Evolutionary conservation across 1,140 invertebrate species (phyloP).

Genomic region (Batillaria attramentaria): DNA sequence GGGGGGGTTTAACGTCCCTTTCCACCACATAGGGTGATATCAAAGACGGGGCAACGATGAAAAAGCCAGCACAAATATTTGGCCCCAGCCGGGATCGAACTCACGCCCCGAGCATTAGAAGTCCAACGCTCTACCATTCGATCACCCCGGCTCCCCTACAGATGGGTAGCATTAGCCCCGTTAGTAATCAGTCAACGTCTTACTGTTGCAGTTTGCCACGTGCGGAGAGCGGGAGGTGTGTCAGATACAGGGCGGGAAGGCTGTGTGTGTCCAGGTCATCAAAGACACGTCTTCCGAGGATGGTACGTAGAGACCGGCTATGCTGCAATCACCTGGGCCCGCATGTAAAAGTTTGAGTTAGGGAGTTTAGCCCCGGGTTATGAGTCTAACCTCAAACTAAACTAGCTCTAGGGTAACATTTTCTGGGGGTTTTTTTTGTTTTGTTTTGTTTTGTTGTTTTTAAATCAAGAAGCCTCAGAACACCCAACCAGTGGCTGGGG

Average conservation of each 20-base stretch:
- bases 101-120: too few relatives aligned
- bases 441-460: not conserved
- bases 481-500: not conserved
- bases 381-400: too few relatives aligned
- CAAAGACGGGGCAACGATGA: not conserved
- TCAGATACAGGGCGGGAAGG: not conserved
- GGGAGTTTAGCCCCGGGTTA: too few relatives aligned
- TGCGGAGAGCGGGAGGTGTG: conserved; percentile 1
- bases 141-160: too few relatives aligned
- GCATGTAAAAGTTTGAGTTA: too few relatives aligned
- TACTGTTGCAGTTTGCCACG: not conserved
- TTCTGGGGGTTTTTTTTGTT: not conserved
- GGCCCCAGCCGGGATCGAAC: too few relatives aligned
- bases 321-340: too few relatives aligned
- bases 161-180: too few relatives aligned
- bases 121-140: too few relatives aligned
- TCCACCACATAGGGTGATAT: not conserved
- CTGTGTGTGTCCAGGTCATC: not conserved
- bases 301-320: too few relatives aligned
- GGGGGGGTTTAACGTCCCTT: too few relatives aligned
- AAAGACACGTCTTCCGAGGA: not conserved
- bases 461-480: not conserved
- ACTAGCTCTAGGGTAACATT: too few relatives aligned
- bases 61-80: not conserved
- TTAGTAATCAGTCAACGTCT: not conserved